phyloP scores from a whole-genome alignment of 2,113 vertebrate species.

The Ornithorhynchus anatinus region DNA sequence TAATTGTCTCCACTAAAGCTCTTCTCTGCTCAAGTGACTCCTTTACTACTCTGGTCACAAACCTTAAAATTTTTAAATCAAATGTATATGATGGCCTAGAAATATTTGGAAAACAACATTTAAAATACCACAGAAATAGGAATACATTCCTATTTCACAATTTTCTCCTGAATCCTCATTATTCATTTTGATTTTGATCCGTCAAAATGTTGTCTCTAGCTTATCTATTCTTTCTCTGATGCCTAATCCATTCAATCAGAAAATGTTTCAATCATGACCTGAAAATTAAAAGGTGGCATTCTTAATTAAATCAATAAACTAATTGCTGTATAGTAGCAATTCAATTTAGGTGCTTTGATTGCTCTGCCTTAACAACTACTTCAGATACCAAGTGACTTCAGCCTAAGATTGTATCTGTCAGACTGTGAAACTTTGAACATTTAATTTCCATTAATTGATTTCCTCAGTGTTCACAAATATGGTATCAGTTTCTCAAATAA shows the following conservation, averaged over 20 bases:
- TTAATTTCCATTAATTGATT: slow-evolving; percentile 98
- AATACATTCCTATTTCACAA: slow-evolving; percentile 40
- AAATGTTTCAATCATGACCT: slow-evolving; percentile 84
- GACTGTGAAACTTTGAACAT: slow-evolving; percentile 85
- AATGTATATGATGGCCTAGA: no score
- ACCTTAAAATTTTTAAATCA: no score
- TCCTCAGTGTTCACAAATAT: slow-evolving; percentile 89
- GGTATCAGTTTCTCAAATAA: slow-evolving; percentile 85
- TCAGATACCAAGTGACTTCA: slow-evolving; percentile 81
- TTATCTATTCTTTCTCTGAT: slow-evolving; percentile 69
- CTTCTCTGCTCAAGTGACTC: no score
- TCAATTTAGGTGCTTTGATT: slow-evolving; percentile 91
- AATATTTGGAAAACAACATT: no score
- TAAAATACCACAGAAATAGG: slow-evolving; percentile 43
- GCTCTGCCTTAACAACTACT: slow-evolving; percentile 82
- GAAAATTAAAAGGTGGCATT: slow-evolving; percentile 92
- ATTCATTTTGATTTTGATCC: slow-evolving; percentile 52
- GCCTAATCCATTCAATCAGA: slow-evolving; percentile 76
- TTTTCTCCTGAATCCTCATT: slow-evolving; percentile 6
- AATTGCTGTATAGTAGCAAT: slow-evolving; percentile 94
- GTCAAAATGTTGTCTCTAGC: slow-evolving; percentile 48
- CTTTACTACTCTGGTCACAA: no score
- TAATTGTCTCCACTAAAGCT: no score
- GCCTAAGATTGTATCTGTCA: slow-evolving; percentile 88
- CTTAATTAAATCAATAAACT: slow-evolving; percentile 99